Evolutionary conservation across 1,140 invertebrate species (phyloP).

Genomic region (Metaphire vulgaris): DNA sequence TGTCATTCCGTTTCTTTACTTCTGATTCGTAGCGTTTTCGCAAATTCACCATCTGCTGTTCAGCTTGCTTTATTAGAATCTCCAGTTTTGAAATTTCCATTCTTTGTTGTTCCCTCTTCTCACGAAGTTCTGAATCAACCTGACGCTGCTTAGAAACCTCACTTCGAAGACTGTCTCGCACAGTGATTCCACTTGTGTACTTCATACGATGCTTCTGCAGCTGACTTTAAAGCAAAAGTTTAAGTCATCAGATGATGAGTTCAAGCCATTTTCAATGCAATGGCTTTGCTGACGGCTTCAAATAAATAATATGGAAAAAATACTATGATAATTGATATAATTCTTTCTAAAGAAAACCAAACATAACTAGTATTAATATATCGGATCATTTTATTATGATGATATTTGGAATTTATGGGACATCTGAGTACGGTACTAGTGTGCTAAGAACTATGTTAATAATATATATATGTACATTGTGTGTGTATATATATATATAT

Average conservation of each 20-base stretch:
- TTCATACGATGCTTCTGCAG: slow-evolving; percentile 48
- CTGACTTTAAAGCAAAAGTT: slow-evolving; percentile 33
- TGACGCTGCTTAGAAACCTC: slow-evolving; percentile 49
- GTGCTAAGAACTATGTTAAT: no score
- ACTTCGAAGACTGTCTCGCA: slow-evolving; percentile 48
- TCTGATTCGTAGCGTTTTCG: slow-evolving; percentile 48
- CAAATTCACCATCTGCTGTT: slow-evolving; percentile 49
- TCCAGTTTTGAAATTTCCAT: slow-evolving; percentile 52
- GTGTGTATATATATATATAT: no score
- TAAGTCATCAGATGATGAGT: neutral
- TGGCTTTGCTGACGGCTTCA: no score
- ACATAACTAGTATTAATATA: no score
- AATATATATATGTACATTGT: no score
- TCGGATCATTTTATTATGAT: no score
- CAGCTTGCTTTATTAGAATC: slow-evolving; percentile 50
- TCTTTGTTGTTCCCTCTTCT: slow-evolving; percentile 49
- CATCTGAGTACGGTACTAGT: no score
- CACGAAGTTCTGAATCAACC: slow-evolving; percentile 47
- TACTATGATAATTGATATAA: no score
- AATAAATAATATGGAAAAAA: no score
- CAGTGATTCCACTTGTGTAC: slow-evolving; percentile 47
- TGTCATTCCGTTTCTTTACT: slow-evolving; percentile 48
- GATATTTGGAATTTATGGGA: no score
- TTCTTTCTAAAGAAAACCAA: no score
- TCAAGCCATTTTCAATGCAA: slow-evolving; percentile 9